Conservation (phyloP, 2,797 vertebrate genomes). For the Champsocephalus esox region DNA sequence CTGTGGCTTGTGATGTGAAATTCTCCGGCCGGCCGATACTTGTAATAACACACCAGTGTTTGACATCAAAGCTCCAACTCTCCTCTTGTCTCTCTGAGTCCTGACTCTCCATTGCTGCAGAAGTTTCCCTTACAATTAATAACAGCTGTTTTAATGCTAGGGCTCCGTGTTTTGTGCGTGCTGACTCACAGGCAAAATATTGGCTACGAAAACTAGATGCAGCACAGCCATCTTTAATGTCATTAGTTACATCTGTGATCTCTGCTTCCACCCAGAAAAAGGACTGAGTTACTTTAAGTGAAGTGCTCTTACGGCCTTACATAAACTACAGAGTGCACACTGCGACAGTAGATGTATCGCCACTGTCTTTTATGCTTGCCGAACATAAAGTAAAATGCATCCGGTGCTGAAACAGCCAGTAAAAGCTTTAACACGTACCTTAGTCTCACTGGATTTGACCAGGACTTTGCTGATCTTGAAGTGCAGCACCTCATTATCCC, state of each 20-base stretch:
- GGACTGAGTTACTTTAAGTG: not conserved
- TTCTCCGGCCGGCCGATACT: too few relatives aligned
- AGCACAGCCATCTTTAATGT: not conserved
- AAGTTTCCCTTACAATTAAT: not conserved
- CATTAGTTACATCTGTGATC: constrained; percentile 9
- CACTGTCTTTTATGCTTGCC: not conserved
- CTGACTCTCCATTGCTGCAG: too few relatives aligned
- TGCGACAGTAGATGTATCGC: not conserved
- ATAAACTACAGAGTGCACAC: not conserved
- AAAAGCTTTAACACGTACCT: constrained; percentile 50
- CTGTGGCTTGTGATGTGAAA: too few relatives aligned
- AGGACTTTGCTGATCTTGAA: constrained; percentile 97
- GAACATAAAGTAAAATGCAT: not conserved
- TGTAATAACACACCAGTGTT: too few relatives aligned
- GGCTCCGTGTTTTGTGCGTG: not conserved
- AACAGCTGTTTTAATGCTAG: not conserved
- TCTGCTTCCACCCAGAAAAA: not conserved
- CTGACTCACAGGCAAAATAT: constrained; percentile 9
- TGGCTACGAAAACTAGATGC: not conserved
- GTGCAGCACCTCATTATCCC: constrained; percentile 93
- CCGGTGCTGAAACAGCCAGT: too few relatives aligned
- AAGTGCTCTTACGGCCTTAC: not conserved
- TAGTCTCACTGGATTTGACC: constrained; percentile 91
- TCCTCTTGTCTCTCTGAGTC: too few relatives aligned
- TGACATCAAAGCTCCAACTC: too few relatives aligned